Percentiles rank a stretch among this genome's conserved stretches.
Conservation (phyloP, 2,113 vertebrate species). For the Formicarius rufipectus region DNA sequence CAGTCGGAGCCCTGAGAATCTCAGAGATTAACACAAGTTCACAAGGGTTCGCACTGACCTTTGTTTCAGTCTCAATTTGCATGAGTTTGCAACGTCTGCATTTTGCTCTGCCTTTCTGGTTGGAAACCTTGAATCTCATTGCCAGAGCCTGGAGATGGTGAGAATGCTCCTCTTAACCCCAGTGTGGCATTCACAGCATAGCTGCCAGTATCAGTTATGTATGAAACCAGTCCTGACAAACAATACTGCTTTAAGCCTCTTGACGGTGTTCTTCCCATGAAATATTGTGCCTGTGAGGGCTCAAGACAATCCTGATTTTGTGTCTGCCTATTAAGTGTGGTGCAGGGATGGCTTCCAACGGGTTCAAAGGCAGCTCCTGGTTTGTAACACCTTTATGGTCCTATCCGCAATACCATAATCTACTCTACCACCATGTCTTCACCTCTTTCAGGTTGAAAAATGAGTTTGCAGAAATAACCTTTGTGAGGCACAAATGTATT, state of each 20-base stretch:
- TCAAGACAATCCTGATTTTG: background rate
- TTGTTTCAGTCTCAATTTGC: slow-evolving; percentile 57
- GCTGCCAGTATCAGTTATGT: background rate
- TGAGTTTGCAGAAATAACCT: background rate
- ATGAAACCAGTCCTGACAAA: slow-evolving; percentile 6
- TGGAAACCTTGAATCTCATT: slow-evolving; percentile 50
- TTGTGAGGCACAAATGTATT: accelerated
- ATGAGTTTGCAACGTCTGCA: slow-evolving; percentile 34
- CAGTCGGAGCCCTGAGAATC: slow-evolving; percentile 20
- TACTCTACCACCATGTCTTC: background rate
- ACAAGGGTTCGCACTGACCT: slow-evolving; percentile 44
- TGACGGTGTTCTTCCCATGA: background rate
- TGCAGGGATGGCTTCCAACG: background rate
- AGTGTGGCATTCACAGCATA: accelerated
- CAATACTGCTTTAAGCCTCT: background rate
- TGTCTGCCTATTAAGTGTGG: background rate
- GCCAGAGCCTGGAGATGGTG: background rate
- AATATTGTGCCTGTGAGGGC: background rate
- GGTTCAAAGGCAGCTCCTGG: background rate
- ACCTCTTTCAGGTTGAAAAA: background rate
- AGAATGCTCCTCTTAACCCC: background rate
- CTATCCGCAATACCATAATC: background rate
- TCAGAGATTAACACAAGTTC: slow-evolving; percentile 45
- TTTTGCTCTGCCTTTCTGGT: slow-evolving; percentile 32
- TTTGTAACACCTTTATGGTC: background rate